Percentiles rank a stretch among this genome's conserved stretches.
Evolutionary conservation across 2,888 invertebrate species (phyloP).

Genomic region (Lottia scabra): DNA sequence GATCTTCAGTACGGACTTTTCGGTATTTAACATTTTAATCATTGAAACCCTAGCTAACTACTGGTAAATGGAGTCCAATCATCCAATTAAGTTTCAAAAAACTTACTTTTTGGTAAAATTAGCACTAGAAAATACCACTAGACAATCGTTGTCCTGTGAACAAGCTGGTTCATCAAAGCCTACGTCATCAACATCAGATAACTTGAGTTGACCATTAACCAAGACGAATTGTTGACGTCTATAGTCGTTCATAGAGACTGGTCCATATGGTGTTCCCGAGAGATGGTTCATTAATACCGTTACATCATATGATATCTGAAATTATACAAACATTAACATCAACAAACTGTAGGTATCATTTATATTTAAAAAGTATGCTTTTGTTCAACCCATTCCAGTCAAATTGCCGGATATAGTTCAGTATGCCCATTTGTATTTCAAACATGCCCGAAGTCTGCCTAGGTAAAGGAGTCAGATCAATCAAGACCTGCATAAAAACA

Average conservation of each 20-base stretch:
- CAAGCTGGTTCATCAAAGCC: constrained; percentile 66
- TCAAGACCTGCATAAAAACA: no score
- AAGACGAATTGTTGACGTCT: constrained; percentile 72
- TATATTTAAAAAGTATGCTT: no score
- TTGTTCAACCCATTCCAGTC: no score
- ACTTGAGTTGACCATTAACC: constrained; percentile 68
- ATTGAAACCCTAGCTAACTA: no score
- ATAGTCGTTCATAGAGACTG: constrained; percentile 71
- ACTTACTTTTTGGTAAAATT: constrained; percentile 49
- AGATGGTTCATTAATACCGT: constrained; percentile 67
- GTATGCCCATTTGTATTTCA: no score
- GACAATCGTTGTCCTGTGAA: constrained; percentile 43
- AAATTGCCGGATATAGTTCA: no score
- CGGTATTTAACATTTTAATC: no score
- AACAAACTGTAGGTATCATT: no score
- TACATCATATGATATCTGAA: constrained; percentile 61
- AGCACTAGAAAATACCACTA: constrained; percentile 46
- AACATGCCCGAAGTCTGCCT: no score
- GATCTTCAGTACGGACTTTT: no score
- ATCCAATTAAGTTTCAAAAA: background rate
- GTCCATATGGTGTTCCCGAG: constrained; percentile 68
- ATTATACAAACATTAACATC: background rate
- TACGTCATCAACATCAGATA: constrained; percentile 72
- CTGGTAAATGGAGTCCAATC: no score
- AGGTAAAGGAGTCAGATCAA: no score